Evolutionary conservation across 2,888 invertebrate genomes (phyloP), one percentile per base, ranked within the genome.

Genomic region (Drosophila suboccidentalis): DNA sequence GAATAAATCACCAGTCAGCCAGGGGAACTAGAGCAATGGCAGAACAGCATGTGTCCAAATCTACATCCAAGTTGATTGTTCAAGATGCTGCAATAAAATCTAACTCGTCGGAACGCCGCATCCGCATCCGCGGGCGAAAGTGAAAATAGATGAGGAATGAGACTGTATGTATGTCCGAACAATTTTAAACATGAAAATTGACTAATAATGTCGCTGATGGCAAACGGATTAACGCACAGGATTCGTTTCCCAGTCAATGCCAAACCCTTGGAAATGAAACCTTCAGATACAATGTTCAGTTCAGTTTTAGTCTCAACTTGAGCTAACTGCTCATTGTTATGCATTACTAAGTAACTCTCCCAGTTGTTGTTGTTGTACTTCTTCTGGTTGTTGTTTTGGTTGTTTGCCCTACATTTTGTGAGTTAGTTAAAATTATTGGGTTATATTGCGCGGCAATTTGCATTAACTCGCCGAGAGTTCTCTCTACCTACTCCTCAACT

Each of bases 71-170:
- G 51, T 54, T 75, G 91, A 91, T 91, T 91, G 91, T 91, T 90
- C 90, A 91, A 91, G 91, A 91, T 91, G 91, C 90, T 75, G 91
- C 91, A 91, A 91, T 91, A 91, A 91, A 91, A 86, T 90, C 90
- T 87, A 91, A 91, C 90, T 87, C 80, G 77, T 63, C 73, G 71
- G 54, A 44, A 55, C 29, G 47, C 47, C 47, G 47, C 58, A 39
- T 39, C 39, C 39, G 19, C 11, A 43, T 41, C 17, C 41, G 41
- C 39, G 66, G 51, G 36, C 26, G 74, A 74, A 78, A 75, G 64
- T 70, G 67, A 65, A 84, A 78, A 59, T 66, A 58, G 61, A 66
- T 69, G 34, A 43, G 53, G 43, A 39, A 26, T 5, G 26, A 59
- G 41, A 10, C 1, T 22, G 3, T 22, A 3, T 22, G 22, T 22